Percentiles rank a stretch among this genome's conserved stretches.
These are phyloP conservation scores for Drosophila tropicalis DNA, from an alignment of 1,140 invertebrate genomes.

Conservation along the genomic window DNA sequence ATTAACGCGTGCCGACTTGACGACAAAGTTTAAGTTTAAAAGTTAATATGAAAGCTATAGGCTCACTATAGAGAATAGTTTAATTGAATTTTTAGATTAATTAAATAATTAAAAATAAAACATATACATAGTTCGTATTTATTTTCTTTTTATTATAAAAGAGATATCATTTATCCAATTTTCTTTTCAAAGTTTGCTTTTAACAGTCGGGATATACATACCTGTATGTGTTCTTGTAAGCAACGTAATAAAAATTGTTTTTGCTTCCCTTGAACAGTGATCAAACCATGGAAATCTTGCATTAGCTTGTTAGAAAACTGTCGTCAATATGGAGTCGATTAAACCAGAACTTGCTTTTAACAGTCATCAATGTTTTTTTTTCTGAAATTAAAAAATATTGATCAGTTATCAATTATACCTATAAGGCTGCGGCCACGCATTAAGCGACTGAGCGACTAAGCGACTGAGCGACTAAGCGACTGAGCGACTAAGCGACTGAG, in stretches of 20 bases:
- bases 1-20: slow-evolving; percentile 4
- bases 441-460: no score
- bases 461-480: no score
- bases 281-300: no score
- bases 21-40: slow-evolving; percentile 8
- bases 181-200: no score
- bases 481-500: no score
- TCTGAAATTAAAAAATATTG: not conserved
- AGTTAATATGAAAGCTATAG: not conserved
- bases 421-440: no score
- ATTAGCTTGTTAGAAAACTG: not conserved
- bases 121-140: slow-evolving; percentile 12
- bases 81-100: not conserved
- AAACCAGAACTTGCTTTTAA: no score
- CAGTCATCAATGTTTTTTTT: not conserved
- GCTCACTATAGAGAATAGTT: not conserved
- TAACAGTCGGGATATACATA: no score
- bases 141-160: slow-evolving; percentile 2
- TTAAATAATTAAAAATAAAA: slow-evolving; percentile 7
- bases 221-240: no score
- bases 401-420: not conserved
- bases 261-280: no score
- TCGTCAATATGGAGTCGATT: not conserved
- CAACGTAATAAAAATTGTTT: no score
- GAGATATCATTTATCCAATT: not conserved